phyloP scores from a whole-genome alignment of 2,113 vertebrate species.

The Egretta garzetta region DNA sequence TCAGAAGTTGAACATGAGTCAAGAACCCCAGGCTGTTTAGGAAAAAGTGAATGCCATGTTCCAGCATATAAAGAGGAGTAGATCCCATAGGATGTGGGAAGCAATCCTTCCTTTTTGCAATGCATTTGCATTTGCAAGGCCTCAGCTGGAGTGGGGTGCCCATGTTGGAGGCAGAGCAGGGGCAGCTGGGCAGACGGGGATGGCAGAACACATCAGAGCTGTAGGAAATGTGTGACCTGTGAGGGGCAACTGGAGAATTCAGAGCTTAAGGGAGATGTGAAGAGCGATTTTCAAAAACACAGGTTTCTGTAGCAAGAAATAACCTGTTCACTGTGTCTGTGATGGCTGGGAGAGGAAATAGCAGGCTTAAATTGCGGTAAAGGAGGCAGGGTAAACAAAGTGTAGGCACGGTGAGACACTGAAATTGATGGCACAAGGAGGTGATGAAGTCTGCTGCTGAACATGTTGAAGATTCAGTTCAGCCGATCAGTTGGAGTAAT shows the following conservation, averaged over 20 bases:
- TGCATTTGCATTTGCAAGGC: not conserved
- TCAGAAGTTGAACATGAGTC: not conserved
- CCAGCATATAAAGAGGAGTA: not conserved
- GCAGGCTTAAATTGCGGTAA: not conserved
- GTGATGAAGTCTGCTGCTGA: not conserved
- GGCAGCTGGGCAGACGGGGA: rapidly evolving
- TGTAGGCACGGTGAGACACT: not conserved
- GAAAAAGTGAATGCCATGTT: not conserved
- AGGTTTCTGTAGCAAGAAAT: not conserved
- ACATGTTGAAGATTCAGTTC: not conserved
- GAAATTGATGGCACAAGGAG: not conserved
- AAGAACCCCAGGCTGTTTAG: not conserved
- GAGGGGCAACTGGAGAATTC: not conserved
- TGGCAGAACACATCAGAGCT: not conserved
- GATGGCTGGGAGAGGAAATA: not conserved
- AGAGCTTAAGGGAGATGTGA: not conserved
- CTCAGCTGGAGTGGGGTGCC: not conserved
- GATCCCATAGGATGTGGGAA: not conserved
- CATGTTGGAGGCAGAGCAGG: not conserved
- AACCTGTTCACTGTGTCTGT: not conserved
- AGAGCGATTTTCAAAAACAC: not conserved
- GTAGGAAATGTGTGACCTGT: not conserved
- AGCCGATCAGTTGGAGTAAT: not conserved
- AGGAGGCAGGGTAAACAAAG: not conserved
- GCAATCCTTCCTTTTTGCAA: not conserved